phyloP scores from a whole-genome alignment of 2,113 vertebrate species.

The Callaeas wilsoni region DNA sequence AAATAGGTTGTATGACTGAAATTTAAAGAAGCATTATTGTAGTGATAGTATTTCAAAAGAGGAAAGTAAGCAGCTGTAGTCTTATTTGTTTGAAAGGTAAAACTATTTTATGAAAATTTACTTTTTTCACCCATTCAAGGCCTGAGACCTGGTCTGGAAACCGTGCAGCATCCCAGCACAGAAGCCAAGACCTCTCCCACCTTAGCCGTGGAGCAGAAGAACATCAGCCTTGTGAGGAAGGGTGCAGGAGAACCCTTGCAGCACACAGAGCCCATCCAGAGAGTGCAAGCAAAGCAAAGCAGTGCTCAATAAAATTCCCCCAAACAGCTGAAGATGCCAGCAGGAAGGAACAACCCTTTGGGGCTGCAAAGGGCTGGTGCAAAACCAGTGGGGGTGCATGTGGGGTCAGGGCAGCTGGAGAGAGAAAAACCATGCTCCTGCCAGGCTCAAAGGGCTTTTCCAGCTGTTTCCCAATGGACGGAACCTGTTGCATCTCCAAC shows the following conservation, averaged over 20 bases:
- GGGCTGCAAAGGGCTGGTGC: rapidly evolving
- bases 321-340: neutral
- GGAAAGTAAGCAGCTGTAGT: neutral
- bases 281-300: neutral
- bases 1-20: neutral
- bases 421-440: neutral
- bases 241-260: neutral
- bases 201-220: neutral
- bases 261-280: neutral
- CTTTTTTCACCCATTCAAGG: neutral
- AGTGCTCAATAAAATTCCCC: neutral
- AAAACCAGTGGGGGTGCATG: neutral
- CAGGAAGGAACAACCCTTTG: neutral
- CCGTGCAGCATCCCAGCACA: neutral
- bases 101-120: neutral
- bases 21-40: neutral
- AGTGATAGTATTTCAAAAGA: neutral
- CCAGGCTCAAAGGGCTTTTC: neutral
- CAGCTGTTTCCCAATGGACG: neutral
- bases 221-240: neutral
- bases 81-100: neutral
- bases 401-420: neutral
- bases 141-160: neutral
- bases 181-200: neutral
- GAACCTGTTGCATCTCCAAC: neutral